Evolutionary conservation across 2,113 vertebrate species (phyloP).

Genomic region (Mugil cephalus): DNA sequence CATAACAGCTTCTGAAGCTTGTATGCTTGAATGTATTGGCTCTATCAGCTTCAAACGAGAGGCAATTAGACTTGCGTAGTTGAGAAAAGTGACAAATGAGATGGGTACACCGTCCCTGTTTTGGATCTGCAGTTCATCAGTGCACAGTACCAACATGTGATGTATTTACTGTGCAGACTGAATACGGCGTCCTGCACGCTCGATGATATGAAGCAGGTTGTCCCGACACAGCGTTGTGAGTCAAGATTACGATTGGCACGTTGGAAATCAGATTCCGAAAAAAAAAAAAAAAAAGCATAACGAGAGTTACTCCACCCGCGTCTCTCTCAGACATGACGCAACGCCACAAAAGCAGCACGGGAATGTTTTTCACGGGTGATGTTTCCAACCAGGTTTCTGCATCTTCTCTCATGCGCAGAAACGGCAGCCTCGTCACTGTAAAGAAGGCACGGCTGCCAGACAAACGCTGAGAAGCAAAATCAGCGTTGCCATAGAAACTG

Average conservation of each 20-base stretch:
- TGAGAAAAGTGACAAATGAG: conserved; percentile 14
- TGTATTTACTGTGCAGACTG: conserved; percentile 1
- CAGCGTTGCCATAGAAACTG: conserved; percentile 69
- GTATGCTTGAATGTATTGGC: conserved; percentile 56
- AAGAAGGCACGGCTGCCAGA: neutral
- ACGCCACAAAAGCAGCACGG: no score
- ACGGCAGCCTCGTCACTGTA: conserved; percentile 33
- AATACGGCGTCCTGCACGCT: conserved; percentile 17
- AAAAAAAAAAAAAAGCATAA: neutral
- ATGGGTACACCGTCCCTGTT: conserved; percentile 30
- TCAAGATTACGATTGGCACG: conserved; percentile 47
- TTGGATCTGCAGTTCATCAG: conserved; percentile 14
- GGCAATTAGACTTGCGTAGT: conserved; percentile 16
- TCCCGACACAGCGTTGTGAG: conserved; percentile 20
- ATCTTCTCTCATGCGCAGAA: conserved; percentile 14
- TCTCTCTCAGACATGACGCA: no score
- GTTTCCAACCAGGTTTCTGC: conserved; percentile 41
- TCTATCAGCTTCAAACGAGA: conserved; percentile 55
- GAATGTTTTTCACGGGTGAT: neutral
- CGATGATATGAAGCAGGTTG: conserved; percentile 31
- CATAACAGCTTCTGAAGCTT: conserved; percentile 63
- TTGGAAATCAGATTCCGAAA: conserved; percentile 32
- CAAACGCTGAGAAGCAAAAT: conserved; percentile 27
- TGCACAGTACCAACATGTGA: neutral
- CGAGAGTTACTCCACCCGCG: conserved; percentile 20